A percentile compares a stretch with the other conserved stretches of the same genome.
Conservation (phyloP, 2,797 vertebrate genomes). For the Ispidina lecontei region DNA sequence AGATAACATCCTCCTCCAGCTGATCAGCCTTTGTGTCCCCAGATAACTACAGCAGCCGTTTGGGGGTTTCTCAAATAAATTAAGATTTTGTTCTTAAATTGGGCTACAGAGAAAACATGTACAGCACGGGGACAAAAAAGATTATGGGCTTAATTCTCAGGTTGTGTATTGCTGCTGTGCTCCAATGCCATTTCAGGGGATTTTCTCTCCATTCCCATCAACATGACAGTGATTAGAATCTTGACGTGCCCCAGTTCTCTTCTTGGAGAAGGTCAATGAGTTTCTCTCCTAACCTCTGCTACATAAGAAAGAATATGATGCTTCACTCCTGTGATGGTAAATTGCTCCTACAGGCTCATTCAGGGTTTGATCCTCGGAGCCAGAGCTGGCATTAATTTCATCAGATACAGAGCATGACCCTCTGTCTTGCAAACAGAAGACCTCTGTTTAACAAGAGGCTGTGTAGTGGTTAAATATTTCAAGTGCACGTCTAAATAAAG, state of each 20-base stretch:
- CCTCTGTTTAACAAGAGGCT: background rate
- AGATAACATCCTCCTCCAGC: conserved; percentile 29
- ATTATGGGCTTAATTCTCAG: conserved; percentile 30
- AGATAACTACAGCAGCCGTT: background rate
- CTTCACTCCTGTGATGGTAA: conserved; percentile 8
- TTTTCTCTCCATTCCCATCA: conserved; percentile 17
- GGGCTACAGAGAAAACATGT: conserved; percentile 4
- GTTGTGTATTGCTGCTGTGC: conserved; percentile 3
- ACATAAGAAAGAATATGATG: background rate
- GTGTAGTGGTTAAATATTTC: background rate
- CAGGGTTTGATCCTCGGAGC: background rate
- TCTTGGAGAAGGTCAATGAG: conserved; percentile 19
- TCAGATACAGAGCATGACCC: background rate
- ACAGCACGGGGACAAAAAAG: background rate
- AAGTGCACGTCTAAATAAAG: background rate
- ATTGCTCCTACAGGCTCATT: background rate
- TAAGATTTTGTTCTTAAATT: conserved; percentile 21
- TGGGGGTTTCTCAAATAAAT: conserved; percentile 47
- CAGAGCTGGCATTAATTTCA: background rate
- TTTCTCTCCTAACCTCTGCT: conserved; percentile 23
- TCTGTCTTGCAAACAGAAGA: background rate
- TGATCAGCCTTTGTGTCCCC: background rate
- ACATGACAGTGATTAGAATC: conserved; percentile 25
- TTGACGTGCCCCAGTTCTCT: background rate
- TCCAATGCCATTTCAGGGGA: conserved; percentile 31